Base-by-base conservation (phyloP, 2,113 vertebrate species). In the Ciconia boyciana region DNA sequence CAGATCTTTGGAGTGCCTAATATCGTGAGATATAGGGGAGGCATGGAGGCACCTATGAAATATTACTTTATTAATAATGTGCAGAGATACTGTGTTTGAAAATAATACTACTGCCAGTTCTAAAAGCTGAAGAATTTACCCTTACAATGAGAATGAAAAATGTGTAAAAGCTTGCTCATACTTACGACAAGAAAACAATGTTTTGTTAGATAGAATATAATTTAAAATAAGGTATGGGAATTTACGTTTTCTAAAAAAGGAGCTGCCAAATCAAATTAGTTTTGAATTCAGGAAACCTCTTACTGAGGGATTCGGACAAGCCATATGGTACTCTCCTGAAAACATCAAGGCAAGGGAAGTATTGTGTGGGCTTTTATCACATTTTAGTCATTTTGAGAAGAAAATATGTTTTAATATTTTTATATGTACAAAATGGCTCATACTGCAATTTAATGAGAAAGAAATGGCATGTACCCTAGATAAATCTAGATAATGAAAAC, bases 371-470 rank as follows among this genome's bases (percentile, higher is more conserved):
- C 43, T 94, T 93, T 90, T 92, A 94, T 79, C 93, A 97, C 83
- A 87, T 94, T 97, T 95, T 91, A 94, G 84, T 96, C 90, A 95
- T 95, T 96, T 96, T 92, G 77, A 75, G 93, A 93, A 85, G 87
- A 90, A 96, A 95, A 96, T 95, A 88, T 70, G 70, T 90, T 94
- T 95, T 94, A 89, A 75, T 95, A 92, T 92, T 94, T 92, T 94
- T 60, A 18, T 79, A 65, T 22, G 2, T 78, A 81, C 58, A 71
- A 91, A 94, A 84, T 90, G 52, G 43, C 70, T 93, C 55, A 28
- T 62, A 76, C 43, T 94, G 44, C 24, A 83, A 46, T 86, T 90
- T 90, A 95, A 84, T 80, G 87, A 88, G 83, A 84, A 82, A 85
- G 31, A 93, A 96, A 88, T 75, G 2, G 20, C 43, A 32, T 61